Percentiles rank a stretch among this genome's conserved stretches.
phyloP scores from a whole-genome alignment of 2,888 invertebrate species.

The Himalopsyche kuldschensis region DNA sequence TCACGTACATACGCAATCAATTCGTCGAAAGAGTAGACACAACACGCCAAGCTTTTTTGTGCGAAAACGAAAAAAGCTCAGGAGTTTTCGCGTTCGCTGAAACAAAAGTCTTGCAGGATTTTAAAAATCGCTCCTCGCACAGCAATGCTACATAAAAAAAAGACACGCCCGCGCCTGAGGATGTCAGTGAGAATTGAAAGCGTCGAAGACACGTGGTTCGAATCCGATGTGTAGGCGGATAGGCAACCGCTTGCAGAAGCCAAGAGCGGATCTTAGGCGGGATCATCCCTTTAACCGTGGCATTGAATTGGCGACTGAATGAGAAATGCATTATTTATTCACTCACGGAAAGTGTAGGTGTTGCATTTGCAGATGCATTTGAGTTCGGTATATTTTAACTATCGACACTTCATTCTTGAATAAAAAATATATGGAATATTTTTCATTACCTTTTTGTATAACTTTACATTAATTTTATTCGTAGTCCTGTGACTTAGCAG shows the following conservation, averaged over 20 bases:
- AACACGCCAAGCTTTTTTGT: background rate
- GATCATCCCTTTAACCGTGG: conserved; percentile 38
- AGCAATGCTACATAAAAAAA: background rate
- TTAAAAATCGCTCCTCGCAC: conserved; percentile 22
- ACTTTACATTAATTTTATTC: no score
- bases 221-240: conserved; percentile 24
- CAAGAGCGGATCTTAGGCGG: background rate
- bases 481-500: no score
- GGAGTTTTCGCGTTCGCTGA: background rate
- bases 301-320: conserved; percentile 34
- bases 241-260: background rate
- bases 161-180: conserved; percentile 32
- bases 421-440: no score
- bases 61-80: background rate
- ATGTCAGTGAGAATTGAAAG: conserved; percentile 36
- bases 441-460: no score
- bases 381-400: background rate
- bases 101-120: conserved; percentile 12
- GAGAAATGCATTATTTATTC: conserved; percentile 28
- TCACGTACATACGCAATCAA: background rate
- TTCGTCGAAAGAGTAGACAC: background rate
- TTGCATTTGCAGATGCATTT: background rate
- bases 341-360: background rate
- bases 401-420: no score
- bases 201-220: conserved; percentile 33